A percentile compares a stretch with the other conserved stretches of the same genome.
These are phyloP conservation scores for Resseliella maxima DNA, from an alignment of 2,888 invertebrate genomes.

Conservation along the genomic window DNA sequence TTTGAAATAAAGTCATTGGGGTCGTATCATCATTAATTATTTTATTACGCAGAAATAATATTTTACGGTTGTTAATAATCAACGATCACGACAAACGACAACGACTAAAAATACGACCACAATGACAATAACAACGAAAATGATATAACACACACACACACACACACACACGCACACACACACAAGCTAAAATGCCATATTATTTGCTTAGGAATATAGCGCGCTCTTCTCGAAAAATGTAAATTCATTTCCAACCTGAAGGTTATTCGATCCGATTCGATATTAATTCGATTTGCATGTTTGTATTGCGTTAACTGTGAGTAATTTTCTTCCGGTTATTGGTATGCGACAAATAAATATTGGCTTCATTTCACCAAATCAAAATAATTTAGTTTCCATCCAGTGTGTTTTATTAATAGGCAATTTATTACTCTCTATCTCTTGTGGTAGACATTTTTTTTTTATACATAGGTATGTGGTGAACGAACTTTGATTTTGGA, in stretches of 20 bases:
- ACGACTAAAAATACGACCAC: not conserved
- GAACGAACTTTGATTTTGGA: conserved; percentile 27
- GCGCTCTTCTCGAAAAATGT: not conserved
- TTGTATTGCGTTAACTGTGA: not conserved
- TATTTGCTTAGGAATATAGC: not conserved
- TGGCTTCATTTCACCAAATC: conserved; percentile 20
- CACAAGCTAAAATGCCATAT: conserved; percentile 8
- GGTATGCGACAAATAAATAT: not conserved
- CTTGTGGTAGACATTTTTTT: conserved; percentile 5
- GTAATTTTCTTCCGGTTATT: conserved; percentile 42
- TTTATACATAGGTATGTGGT: conserved; percentile 45
- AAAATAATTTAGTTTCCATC: no score
- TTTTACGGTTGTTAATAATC: conserved; percentile 35
- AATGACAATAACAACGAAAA: not conserved
- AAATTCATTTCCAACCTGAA: conserved; percentile 18
- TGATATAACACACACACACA: no score
- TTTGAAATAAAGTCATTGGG: conserved; percentile 33
- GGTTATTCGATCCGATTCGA: conserved; percentile 39
- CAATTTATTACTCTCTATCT: not conserved
- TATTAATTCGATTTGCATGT: not conserved
- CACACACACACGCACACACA: not conserved
- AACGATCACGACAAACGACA: not conserved
- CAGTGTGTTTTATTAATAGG: no score
- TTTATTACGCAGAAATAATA: conserved; percentile 51
- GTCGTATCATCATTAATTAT: conserved; percentile 50